Evolutionary conservation across 1,140 invertebrate species (phyloP).

Genomic region (Brachionus paranguensis): DNA sequence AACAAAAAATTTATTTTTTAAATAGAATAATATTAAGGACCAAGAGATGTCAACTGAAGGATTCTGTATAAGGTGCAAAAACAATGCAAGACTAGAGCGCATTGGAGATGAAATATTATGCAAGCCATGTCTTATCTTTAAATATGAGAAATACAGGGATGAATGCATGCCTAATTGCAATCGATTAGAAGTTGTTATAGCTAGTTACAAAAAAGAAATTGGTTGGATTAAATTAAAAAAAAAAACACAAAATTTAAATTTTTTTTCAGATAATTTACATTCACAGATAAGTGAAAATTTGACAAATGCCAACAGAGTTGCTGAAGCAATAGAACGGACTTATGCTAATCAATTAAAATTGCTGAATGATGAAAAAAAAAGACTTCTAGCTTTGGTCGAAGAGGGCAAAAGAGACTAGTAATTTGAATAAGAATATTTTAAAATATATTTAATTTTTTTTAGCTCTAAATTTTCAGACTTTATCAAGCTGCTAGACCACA

Average conservation of each 20-base stretch:
- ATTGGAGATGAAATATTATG: background rate
- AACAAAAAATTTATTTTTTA: background rate
- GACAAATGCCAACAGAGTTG: background rate
- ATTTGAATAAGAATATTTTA: background rate
- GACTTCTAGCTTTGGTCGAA: background rate
- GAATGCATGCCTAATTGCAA: background rate
- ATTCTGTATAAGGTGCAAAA: background rate
- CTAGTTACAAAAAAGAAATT: background rate
- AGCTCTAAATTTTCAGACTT: constrained; percentile 6
- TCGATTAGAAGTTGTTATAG: background rate
- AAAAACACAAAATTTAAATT: background rate
- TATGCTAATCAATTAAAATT: background rate
- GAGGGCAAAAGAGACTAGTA: constrained; percentile 1
- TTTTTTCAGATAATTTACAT: background rate
- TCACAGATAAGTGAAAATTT: background rate
- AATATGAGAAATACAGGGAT: background rate
- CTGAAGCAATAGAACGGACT: background rate
- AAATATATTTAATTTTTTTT: background rate
- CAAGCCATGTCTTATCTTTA: constrained; percentile 11
- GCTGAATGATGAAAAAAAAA: constrained; percentile 19
- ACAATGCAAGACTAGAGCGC: background rate
- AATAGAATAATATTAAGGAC: background rate
- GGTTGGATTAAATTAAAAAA: background rate
- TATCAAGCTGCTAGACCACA: background rate
- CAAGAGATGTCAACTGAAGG: background rate